phyloP scores from a whole-genome alignment of 2,113 vertebrate genomes.

The Ceratotherium simum region DNA sequence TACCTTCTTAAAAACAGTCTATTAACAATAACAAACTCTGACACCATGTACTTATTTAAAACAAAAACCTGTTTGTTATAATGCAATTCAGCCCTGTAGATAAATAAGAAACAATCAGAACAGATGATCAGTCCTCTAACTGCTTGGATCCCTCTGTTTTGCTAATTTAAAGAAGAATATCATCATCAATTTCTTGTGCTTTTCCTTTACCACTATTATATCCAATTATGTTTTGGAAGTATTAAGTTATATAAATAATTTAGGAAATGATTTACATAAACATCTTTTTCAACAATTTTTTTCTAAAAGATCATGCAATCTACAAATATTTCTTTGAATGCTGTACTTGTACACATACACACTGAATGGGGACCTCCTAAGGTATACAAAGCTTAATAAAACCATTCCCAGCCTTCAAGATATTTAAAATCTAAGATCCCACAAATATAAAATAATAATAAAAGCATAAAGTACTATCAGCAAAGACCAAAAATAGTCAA shows the following conservation, averaged over 20 bases:
- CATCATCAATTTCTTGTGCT: neutral
- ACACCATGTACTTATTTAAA: neutral
- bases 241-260: conserved; percentile 36
- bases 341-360: neutral
- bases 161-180: neutral
- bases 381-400: neutral
- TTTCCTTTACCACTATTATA: neutral
- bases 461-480: conserved; percentile 28
- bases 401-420: neutral
- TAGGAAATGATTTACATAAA: conserved; percentile 40
- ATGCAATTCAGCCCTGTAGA: neutral
- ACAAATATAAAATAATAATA: conserved; percentile 35
- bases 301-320: neutral
- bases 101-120: conserved; percentile 56
- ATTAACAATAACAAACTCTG: neutral
- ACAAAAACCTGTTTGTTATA: neutral
- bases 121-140: neutral
- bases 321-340: conserved; percentile 16
- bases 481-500: conserved; percentile 17
- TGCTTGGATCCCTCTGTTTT: neutral
- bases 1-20: neutral
- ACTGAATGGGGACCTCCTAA: neutral
- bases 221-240: conserved; percentile 32
- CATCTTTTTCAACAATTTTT: conserved; percentile 9
- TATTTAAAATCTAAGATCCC: neutral